Percentiles rank a stretch among this genome's conserved stretches.
phyloP scores from a whole-genome alignment of 2,888 invertebrate species.

The Ophion ventricosus region DNA sequence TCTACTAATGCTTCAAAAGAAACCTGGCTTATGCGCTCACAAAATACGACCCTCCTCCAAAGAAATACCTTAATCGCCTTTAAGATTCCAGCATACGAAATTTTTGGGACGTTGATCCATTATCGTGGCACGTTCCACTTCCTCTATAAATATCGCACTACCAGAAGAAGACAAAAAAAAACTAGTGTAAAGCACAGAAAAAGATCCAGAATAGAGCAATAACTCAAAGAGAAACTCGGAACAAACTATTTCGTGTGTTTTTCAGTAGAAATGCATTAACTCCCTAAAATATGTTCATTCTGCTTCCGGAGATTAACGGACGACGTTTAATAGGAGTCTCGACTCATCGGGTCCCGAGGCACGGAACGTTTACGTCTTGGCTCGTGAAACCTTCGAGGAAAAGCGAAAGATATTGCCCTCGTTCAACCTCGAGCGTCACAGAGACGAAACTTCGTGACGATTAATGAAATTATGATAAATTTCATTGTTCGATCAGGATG shows the following conservation, averaged over 20 bases:
- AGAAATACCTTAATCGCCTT: not conserved
- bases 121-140: not conserved
- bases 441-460: not conserved
- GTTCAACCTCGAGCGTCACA: not conserved
- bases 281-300: slow-evolving; percentile 29
- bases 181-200: not conserved
- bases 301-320: slow-evolving; percentile 47
- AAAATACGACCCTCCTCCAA: no score
- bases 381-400: slow-evolving; percentile 23
- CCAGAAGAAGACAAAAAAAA: not conserved
- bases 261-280: slow-evolving; percentile 28
- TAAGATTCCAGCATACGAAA: not conserved
- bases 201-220: not conserved
- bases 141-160: not conserved
- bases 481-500: not conserved
- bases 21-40: no score
- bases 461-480: not conserved
- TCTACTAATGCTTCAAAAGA: no score
- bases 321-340: slow-evolving; percentile 6
- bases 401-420: not conserved
- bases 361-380: not conserved
- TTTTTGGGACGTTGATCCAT: not conserved
- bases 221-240: not conserved
- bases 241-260: not conserved
- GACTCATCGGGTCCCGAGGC: not conserved